Percentiles rank a stretch among this genome's conserved stretches.
Evolutionary conservation across 2,797 vertebrate genomes (phyloP).

Genomic region (Dryobates pubescens): DNA sequence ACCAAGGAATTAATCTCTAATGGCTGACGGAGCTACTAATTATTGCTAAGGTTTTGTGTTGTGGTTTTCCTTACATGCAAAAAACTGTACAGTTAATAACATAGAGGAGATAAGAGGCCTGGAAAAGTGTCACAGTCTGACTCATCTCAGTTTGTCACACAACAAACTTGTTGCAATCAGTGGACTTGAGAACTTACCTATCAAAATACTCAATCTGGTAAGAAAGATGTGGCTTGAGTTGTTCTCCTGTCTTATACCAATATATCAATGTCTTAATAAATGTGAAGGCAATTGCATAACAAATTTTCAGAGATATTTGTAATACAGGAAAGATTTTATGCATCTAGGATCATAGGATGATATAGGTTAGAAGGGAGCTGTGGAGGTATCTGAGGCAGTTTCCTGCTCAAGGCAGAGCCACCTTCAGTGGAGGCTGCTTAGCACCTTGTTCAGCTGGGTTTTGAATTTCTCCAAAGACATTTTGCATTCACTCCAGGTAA

Average conservation of each 20-base stretch:
- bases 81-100: conserved; percentile 82
- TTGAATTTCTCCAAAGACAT: background rate
- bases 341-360: background rate
- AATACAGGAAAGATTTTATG: background rate
- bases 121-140: conserved; percentile 82
- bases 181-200: conserved; percentile 81
- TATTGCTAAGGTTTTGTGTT: background rate
- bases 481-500: background rate
- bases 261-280: background rate
- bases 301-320: background rate
- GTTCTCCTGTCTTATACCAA: background rate
- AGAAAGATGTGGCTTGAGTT: background rate
- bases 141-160: conserved; percentile 85
- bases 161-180: conserved; percentile 85
- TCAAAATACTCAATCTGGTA: conserved; percentile 88
- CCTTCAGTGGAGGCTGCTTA: background rate
- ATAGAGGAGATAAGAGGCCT: conserved; percentile 87
- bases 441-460: background rate
- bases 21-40: background rate
- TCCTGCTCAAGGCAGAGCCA: background rate
- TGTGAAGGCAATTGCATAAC: too few relatives aligned
- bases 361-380: background rate
- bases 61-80: conserved; percentile 67
- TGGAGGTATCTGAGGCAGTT: background rate
- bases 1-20: background rate